Percentiles rank a stretch among this genome's conserved stretches.
These are phyloP conservation scores for Lepidocolaptes lacrymiger DNA, from an alignment of 2,797 vertebrate species.

Conservation along the genomic window DNA sequence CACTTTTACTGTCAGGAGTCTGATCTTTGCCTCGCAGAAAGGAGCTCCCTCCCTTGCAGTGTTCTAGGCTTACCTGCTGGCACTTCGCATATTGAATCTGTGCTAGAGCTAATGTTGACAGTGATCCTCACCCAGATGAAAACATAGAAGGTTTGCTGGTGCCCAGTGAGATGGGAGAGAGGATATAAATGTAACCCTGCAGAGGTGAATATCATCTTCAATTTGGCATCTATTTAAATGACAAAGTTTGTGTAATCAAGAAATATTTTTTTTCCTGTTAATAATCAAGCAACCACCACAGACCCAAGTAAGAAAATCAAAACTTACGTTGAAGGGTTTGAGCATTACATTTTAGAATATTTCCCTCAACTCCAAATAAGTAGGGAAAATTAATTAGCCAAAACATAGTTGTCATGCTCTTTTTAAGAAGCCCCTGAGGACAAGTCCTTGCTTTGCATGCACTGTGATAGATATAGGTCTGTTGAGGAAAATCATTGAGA, in stretches of 20 bases:
- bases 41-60: background rate
- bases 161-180: background rate
- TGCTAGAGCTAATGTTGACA: background rate
- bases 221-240: background rate
- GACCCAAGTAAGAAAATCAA: background rate
- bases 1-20: background rate
- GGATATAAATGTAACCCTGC: background rate
- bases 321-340: background rate
- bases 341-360: background rate
- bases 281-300: background rate
- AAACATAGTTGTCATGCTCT: background rate
- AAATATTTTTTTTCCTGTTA: background rate
- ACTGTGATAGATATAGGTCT: background rate
- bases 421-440: slow-evolving; percentile 12
- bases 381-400: slow-evolving; percentile 34
- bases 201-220: background rate
- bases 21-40: background rate
- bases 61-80: background rate
- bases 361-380: background rate
- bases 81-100: background rate
- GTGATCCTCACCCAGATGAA: background rate
- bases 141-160: background rate
- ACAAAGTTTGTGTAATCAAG: background rate
- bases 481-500: background rate
- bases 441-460: background rate